A percentile compares a stretch with the other conserved stretches of the same genome.
These are phyloP conservation scores for Eciton burchellii DNA, from an alignment of 1,140 invertebrate genomes.

Conservation along the genomic window DNA sequence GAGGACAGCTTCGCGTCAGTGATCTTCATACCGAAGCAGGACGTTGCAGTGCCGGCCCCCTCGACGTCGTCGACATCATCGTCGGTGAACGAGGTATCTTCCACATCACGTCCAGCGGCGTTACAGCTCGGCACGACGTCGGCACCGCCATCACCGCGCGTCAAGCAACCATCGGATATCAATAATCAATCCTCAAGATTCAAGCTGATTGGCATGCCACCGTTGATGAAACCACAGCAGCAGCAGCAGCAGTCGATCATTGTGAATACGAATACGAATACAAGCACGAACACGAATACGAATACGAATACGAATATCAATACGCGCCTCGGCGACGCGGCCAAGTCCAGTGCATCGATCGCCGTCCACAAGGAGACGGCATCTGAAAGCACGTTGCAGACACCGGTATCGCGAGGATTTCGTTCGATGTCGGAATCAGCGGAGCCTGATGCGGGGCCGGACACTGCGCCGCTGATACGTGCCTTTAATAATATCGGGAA, in stretches of 20 bases:
- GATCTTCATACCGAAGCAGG: slow-evolving; percentile 93
- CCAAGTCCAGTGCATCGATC: not conserved
- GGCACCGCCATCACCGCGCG: slow-evolving; percentile 74
- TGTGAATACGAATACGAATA: slow-evolving; percentile 38
- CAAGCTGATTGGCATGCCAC: slow-evolving; percentile 81
- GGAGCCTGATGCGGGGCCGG: slow-evolving; percentile 39
- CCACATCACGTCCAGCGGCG: slow-evolving; percentile 57
- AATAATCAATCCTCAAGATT: slow-evolving; percentile 71
- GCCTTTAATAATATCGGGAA: slow-evolving; percentile 39
- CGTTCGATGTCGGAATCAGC: slow-evolving; percentile 47
- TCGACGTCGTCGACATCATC: not conserved
- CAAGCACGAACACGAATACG: slow-evolving; percentile 31
- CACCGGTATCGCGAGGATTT: slow-evolving; percentile 32
- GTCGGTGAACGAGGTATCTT: slow-evolving; percentile 42
- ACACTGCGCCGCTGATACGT: slow-evolving; percentile 36
- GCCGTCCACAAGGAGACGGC: not conserved
- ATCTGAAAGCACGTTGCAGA: slow-evolving; percentile 14
- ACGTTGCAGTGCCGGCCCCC: slow-evolving; percentile 58
- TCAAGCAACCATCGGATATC: slow-evolving; percentile 80
- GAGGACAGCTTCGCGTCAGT: slow-evolving; percentile 97
- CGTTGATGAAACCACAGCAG: slow-evolving; percentile 81
- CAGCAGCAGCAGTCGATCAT: slow-evolving; percentile 56
- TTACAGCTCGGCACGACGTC: slow-evolving; percentile 77
- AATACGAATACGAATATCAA: slow-evolving; percentile 1
- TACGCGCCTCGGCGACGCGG: slow-evolving; percentile 1